Percentiles rank a stretch among this genome's conserved stretches.
These are phyloP conservation scores for Trachelipus rathkii DNA, from an alignment of 1,140 invertebrate species.

Conservation along the genomic window DNA sequence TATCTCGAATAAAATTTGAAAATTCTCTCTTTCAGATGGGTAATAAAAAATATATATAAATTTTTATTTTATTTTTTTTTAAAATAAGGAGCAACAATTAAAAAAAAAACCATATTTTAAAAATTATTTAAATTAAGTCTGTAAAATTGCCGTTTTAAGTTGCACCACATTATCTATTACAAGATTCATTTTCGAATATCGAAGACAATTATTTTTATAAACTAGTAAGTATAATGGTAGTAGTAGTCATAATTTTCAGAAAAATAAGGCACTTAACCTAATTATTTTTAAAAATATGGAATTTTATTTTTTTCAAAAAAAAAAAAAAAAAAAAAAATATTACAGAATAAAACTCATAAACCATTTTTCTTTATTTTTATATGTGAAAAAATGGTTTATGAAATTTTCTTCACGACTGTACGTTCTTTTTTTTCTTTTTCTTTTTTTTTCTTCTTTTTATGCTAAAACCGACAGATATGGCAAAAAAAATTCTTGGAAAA, in stretches of 20 bases:
- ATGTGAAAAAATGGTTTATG: background rate
- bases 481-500: no score
- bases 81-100: constrained; percentile 4
- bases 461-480: no score
- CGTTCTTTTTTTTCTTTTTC: background rate
- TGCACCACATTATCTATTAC: background rate
- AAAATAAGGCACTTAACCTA: background rate
- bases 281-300: constrained; percentile 10
- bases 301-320: background rate
- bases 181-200: background rate
- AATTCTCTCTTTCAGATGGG: background rate
- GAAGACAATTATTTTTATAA: background rate
- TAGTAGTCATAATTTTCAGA: no score
- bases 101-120: constrained; percentile 1
- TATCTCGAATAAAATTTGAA: no score
- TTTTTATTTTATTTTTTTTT: background rate
- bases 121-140: background rate
- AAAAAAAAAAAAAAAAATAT: background rate
- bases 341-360: background rate
- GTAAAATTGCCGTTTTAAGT: background rate
- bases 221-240: background rate
- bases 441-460: no score
- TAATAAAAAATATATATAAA: background rate
- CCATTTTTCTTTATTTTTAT: background rate
- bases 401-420: background rate